phyloP scores from a whole-genome alignment of 2,888 invertebrate species.

The Andrena bucephala region DNA sequence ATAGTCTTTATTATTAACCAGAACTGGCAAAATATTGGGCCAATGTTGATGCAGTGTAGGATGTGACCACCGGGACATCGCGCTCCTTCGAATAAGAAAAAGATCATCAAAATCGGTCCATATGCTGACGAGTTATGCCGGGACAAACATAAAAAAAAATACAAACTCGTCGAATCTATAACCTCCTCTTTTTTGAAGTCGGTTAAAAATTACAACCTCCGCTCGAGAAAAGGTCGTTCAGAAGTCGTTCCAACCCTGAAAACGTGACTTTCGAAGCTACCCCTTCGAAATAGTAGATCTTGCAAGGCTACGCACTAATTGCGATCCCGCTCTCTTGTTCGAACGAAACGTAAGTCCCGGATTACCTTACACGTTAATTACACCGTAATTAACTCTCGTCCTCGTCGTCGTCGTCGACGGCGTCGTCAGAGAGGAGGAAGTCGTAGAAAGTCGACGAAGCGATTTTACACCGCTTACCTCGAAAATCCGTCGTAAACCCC shows the following conservation, averaged over 20 bases:
- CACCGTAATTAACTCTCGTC: slow-evolving; percentile 70
- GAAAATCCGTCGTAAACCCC: slow-evolving; percentile 64
- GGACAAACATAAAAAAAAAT: too few species aligned
- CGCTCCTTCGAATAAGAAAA: too few species aligned
- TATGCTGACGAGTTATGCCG: too few species aligned
- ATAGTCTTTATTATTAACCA: too few species aligned
- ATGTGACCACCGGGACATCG: too few species aligned
- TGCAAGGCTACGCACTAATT: slow-evolving; percentile 61
- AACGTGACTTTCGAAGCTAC: slow-evolving; percentile 19
- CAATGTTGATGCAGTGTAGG: too few species aligned
- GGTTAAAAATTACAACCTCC: not conserved
- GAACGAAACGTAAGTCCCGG: slow-evolving; percentile 65
- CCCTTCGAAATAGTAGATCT: slow-evolving; percentile 44
- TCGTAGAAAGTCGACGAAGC: slow-evolving; percentile 68
- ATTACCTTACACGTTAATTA: slow-evolving; percentile 73
- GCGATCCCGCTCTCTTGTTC: slow-evolving; percentile 54
- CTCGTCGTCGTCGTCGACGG: slow-evolving; percentile 57
- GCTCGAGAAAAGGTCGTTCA: not conserved
- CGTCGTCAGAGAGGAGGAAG: slow-evolving; percentile 56
- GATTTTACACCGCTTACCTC: slow-evolving; percentile 71
- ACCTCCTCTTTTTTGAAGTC: too few species aligned
- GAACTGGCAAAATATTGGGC: too few species aligned
- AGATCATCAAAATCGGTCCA: too few species aligned
- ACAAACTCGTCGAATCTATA: too few species aligned
- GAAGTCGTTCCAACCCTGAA: not conserved